Conservation (phyloP, 2,113 vertebrate species). For the Gnathonemus echidnorhynchus region DNA sequence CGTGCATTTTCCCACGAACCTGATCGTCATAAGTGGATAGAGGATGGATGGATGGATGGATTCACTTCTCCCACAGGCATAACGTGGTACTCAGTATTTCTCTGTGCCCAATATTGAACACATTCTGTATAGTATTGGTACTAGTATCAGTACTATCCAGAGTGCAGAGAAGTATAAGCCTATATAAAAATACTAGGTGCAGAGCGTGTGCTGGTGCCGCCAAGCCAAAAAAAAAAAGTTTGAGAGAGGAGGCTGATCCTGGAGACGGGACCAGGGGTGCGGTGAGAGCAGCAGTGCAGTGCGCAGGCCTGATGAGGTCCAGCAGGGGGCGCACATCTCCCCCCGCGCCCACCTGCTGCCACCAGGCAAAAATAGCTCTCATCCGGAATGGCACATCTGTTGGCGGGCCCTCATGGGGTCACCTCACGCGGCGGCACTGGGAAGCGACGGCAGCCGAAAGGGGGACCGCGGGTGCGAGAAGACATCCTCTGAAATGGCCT, state of each 20-base stretch:
- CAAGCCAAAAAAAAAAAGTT: background rate
- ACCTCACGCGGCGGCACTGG: background rate
- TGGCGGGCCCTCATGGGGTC: slow-evolving; percentile 21
- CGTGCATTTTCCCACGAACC: background rate
- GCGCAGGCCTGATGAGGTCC: slow-evolving; percentile 48
- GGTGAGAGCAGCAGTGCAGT: slow-evolving; percentile 1
- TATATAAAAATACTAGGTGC: background rate
- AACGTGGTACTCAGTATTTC: background rate
- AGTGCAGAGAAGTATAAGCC: background rate
- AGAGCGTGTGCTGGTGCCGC: background rate
- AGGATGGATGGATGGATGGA: background rate
- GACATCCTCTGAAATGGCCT: background rate
- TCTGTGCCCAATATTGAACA: background rate
- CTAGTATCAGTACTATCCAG: background rate
- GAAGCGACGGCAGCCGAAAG: background rate
- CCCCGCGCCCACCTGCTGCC: slow-evolving; percentile 53
- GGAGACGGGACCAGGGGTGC: background rate
- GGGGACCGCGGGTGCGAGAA: background rate
- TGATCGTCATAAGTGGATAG: background rate
- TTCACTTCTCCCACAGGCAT: background rate
- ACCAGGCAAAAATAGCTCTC: slow-evolving; percentile 46
- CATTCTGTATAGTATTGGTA: background rate
- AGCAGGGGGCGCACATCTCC: slow-evolving; percentile 45
- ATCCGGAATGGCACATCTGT: slow-evolving; percentile 49
- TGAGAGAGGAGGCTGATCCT: background rate